Evolutionary conservation across 2,113 vertebrate genomes (phyloP), one percentile per base, ranked within the genome.

Genomic region (Edolisoma coerulescens): DNA sequence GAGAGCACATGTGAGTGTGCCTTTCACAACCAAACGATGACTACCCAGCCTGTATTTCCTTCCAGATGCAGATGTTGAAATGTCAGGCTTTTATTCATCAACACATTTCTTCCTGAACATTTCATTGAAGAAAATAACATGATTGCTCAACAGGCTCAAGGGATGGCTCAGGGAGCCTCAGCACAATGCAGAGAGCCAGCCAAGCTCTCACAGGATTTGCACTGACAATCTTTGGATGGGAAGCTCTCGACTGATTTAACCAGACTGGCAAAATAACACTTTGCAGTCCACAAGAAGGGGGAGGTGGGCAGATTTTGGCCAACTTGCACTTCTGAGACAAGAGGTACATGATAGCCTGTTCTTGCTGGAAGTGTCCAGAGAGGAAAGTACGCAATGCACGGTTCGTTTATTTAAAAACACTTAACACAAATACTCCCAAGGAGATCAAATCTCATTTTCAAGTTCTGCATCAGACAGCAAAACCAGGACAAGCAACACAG

Each of bases 141-240:
- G 79, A 97, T 97, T 97, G 96, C 95, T 84, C 89, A 97, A 97
- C 59, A 91, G 74, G 63, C 77, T 71, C 92, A n/a, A 63, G 37
- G 80, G 84, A 90, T 53, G 47, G 93, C 73, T 98, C 93, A 77
- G 54, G 82, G 91, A 97, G 92, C 64, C 87, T 93, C 76, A 92
- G 90, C 2, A 27, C 82, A 68, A 49, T 59, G 78, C 27, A 39
- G 89, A 95, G 93, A 96, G 93, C 95, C 84, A 94, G 96, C 20
- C 21, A 4, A 69, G 42, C 65, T 89, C 94, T 90, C 86, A n/a
- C 60, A 89, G 90, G 93, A 86, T 94, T 96, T 95, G 80, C 91
- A 94, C 91, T 69, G 64, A 60, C 53, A 65, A 11, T 47, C 76
- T 74, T 33, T 35, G 86, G 45, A 91, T 77, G 50, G 61, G 87